Evolutionary conservation across 2,888 invertebrate species (phyloP).

Genomic region (Cantharis lateralis): DNA sequence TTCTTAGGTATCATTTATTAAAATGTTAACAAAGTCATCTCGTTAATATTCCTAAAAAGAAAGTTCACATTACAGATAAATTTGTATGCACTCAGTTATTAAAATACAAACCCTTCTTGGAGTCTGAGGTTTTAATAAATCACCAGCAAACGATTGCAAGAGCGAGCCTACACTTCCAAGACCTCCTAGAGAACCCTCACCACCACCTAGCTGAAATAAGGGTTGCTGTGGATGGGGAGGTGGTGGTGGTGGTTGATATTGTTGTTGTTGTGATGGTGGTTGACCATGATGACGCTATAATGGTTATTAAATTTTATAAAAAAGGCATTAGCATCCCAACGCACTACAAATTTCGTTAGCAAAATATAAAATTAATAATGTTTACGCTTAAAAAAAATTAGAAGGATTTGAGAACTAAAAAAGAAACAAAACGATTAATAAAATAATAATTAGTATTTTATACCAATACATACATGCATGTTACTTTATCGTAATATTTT

Average conservation of each 20-base stretch:
- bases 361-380: neutral
- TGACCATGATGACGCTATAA: neutral
- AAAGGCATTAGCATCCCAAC: neutral
- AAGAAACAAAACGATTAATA: neutral
- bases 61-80: neutral
- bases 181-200: conserved; percentile 47
- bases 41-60: neutral
- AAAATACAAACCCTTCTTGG: conserved; percentile 34
- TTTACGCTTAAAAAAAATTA: neutral
- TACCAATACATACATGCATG: conserved; percentile 2
- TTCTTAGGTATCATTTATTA: neutral
- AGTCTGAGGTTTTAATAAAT: conserved; percentile 37
- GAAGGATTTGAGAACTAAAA: neutral
- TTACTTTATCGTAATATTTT: neutral
- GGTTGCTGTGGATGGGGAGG: conserved; percentile 30
- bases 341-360: neutral
- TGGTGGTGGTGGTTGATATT: conserved; percentile 20
- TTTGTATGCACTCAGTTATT: neutral
- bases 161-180: conserved; percentile 51
- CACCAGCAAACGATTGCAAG: conserved; percentile 46
- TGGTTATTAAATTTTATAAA: neutral
- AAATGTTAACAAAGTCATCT: neutral
- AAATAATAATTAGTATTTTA: neutral
- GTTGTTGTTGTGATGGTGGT: conserved; percentile 12
- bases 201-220: conserved; percentile 1